Conservation (phyloP, 2,113 vertebrate species). For the Odocoileus virginianus region DNA sequence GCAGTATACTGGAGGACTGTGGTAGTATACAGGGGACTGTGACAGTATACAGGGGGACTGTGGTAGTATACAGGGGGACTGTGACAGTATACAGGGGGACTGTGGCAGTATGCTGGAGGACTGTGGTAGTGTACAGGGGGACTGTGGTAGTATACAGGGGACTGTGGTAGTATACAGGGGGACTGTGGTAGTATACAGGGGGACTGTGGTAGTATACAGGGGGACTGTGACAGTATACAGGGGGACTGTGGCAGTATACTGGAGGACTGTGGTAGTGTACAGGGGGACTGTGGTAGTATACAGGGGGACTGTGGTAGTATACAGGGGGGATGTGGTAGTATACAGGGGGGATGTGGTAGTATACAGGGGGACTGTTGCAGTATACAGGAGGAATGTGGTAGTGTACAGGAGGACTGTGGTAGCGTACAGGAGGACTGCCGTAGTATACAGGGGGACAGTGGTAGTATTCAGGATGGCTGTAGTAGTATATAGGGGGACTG, state of each 20-base stretch:
- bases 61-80: neutral
- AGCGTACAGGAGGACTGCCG: fast-evolving
- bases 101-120: too few relatives aligned
- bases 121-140: neutral
- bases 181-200: too few relatives aligned
- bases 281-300: too few relatives aligned
- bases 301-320: too few relatives aligned
- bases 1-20: too few relatives aligned
- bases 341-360: too few relatives aligned
- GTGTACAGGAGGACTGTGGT: fast-evolving
- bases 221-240: fast-evolving
- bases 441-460: neutral
- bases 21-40: neutral
- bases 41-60: neutral
- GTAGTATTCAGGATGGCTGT: neutral
- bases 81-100: fast-evolving
- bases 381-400: fast-evolving
- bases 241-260: too few relatives aligned
- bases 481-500: fast-evolving
- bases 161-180: neutral
- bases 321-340: fast-evolving
- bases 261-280: too few relatives aligned
- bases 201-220: too few relatives aligned
- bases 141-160: fast-evolving
- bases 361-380: fast-evolving